A percentile compares a stretch with the other conserved stretches of the same genome.
Evolutionary conservation across 2,888 invertebrate species (phyloP).

Genomic region (Luperina nickerlii): DNA sequence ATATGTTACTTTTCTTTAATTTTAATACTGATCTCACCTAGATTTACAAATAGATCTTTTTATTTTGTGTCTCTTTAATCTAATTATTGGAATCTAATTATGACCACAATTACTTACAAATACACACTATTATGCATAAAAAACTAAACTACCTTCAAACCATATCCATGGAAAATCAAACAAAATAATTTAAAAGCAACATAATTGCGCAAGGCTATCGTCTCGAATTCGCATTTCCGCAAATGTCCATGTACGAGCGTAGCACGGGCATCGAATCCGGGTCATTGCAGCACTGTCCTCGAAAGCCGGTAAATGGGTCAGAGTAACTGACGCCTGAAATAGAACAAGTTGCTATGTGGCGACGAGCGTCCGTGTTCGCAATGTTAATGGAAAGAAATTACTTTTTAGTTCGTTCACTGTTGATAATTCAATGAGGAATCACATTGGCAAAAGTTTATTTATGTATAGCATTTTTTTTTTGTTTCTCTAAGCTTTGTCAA

Average conservation of each 20-base stretch:
- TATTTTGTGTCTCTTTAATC: neutral
- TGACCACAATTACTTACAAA: neutral
- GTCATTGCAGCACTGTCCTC: conserved; percentile 80
- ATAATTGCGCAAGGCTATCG: conserved; percentile 55
- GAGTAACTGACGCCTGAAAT: conserved; percentile 67
- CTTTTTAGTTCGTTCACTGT: conserved; percentile 8
- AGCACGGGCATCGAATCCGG: conserved; percentile 74
- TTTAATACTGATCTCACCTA: neutral
- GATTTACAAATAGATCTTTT: neutral
- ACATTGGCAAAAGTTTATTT: neutral
- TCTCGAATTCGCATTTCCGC: conserved; percentile 62
- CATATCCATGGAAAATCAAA: conserved; percentile 30
- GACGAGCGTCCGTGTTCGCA: conserved; percentile 27
- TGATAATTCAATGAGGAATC: neutral
- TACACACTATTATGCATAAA: neutral
- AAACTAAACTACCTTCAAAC: conserved; percentile 3
- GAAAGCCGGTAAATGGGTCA: conserved; percentile 79
- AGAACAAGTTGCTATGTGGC: conserved; percentile 72
- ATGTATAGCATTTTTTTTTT: no score
- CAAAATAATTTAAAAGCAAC: conserved; percentile 32
- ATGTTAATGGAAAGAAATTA: conserved; percentile 10
- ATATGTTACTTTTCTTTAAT: neutral
- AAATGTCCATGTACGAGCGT: conserved; percentile 56
- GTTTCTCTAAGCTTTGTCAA: neutral
- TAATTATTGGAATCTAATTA: neutral